These are phyloP conservation scores for Amphimallon solstitiale DNA, from an alignment of 2,888 invertebrate genomes.

Conservation along the genomic window DNA sequence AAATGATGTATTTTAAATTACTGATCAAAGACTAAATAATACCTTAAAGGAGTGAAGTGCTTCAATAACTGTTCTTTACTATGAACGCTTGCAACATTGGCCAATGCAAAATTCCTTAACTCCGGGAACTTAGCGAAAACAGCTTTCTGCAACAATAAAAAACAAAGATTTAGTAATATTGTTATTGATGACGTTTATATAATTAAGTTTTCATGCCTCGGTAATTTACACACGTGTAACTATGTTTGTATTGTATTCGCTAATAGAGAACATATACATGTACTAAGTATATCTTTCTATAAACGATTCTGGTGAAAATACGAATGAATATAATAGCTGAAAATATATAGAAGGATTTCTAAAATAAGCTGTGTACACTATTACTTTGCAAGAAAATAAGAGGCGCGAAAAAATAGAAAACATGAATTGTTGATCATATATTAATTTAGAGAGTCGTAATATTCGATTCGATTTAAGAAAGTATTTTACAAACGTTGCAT, in stretches of 20 bases:
- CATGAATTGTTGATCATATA: too few species aligned
- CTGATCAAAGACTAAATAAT: constrained; percentile 42
- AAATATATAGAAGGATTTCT: neutral
- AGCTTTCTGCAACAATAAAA: constrained; percentile 75
- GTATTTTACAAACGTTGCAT: too few species aligned
- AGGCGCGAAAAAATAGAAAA: too few species aligned
- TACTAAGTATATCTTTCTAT: neutral
- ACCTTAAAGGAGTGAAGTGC: constrained; percentile 83
- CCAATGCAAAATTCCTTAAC: constrained; percentile 85
- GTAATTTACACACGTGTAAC: too few species aligned
- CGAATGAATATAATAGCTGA: neutral
- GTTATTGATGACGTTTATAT: neutral
- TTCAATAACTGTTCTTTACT: constrained; percentile 83
- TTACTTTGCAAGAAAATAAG: neutral
- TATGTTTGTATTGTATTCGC: too few species aligned
- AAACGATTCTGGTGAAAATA: neutral
- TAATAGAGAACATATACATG: neutral
- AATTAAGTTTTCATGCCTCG: too few species aligned
- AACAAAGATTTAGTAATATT: neutral
- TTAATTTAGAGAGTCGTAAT: too few species aligned
- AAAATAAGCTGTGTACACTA: neutral
- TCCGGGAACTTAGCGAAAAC: constrained; percentile 92
- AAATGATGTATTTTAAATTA: neutral
- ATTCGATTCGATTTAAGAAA: too few species aligned
- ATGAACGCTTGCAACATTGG: constrained; percentile 96